Conservation (phyloP, 2,888 invertebrate genomes). For the Drosophila borealis region DNA sequence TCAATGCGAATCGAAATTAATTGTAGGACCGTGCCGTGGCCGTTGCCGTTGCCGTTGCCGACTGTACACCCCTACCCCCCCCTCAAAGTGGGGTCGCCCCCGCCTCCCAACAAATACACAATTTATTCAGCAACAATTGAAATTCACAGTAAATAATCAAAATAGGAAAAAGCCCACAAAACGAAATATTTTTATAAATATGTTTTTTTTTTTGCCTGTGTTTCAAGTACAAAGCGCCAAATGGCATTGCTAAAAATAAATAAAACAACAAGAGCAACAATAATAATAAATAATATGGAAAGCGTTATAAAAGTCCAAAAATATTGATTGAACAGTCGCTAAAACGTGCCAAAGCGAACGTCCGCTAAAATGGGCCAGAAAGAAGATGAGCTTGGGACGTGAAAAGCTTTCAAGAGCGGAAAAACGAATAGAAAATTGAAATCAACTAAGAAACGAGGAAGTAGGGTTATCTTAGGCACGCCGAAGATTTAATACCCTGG, state of each 20-base stretch:
- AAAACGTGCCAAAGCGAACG: conserved; percentile 5
- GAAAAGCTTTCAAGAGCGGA: background rate
- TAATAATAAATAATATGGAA: conserved; percentile 23
- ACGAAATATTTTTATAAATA: conserved; percentile 25
- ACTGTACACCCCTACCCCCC: background rate
- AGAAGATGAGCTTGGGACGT: background rate
- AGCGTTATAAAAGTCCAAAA: conserved; percentile 28
- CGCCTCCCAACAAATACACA: background rate
- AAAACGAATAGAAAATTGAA: background rate
- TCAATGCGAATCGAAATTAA: conserved; percentile 73
- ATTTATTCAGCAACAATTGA: conserved; percentile 55
- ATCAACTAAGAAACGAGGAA: background rate
- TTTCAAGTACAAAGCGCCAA: conserved; percentile 52
- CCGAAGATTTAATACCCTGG: too few species aligned
- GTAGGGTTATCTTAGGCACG: too few species aligned
- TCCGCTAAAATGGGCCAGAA: conserved; percentile 1
- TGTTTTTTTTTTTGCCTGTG: conserved; percentile 20
- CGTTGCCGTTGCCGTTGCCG: background rate
- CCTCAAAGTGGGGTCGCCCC: background rate
- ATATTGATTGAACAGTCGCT: conserved; percentile 14
- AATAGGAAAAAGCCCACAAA: conserved; percentile 34
- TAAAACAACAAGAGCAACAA: conserved; percentile 7
- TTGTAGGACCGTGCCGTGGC: conserved; percentile 59
- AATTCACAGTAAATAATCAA: conserved; percentile 51
- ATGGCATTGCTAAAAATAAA: conserved; percentile 50